These are phyloP conservation scores for Tetranychus cinnabarinus DNA, from an alignment of 1,140 invertebrate species.

Conservation along the genomic window DNA sequence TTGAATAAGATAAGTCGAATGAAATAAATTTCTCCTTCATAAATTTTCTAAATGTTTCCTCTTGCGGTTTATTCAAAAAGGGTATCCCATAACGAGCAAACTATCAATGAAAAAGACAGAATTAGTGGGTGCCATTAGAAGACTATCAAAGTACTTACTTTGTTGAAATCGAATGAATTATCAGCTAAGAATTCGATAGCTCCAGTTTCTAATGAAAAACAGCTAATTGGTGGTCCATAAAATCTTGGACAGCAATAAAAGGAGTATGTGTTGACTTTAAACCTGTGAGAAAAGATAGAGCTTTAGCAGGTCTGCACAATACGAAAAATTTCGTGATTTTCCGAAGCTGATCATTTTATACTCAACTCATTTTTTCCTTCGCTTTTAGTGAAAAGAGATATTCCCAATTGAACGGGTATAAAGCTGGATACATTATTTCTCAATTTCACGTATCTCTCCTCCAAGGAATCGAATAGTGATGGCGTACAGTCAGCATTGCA, in stretches of 20 bases:
- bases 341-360: neutral
- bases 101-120: neutral
- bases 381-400: neutral
- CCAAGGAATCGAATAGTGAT: neutral
- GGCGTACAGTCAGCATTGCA: neutral
- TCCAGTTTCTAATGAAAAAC: neutral
- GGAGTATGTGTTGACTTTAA: neutral
- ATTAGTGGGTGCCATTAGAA: neutral
- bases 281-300: neutral
- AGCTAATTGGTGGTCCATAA: neutral
- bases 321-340: too few relatives aligned
- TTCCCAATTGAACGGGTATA: neutral
- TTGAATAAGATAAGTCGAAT: neutral
- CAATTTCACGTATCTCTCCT: neutral
- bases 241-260: neutral
- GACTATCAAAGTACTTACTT: neutral
- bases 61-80: neutral
- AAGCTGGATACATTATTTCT: neutral
- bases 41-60: neutral
- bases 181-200: neutral
- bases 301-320: neutral
- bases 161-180: neutral
- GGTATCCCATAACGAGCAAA: neutral
- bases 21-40: neutral
- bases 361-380: neutral